Base-by-base conservation (phyloP, 2,888 invertebrate genomes). In the Trileptium ribeirensis region DNA sequence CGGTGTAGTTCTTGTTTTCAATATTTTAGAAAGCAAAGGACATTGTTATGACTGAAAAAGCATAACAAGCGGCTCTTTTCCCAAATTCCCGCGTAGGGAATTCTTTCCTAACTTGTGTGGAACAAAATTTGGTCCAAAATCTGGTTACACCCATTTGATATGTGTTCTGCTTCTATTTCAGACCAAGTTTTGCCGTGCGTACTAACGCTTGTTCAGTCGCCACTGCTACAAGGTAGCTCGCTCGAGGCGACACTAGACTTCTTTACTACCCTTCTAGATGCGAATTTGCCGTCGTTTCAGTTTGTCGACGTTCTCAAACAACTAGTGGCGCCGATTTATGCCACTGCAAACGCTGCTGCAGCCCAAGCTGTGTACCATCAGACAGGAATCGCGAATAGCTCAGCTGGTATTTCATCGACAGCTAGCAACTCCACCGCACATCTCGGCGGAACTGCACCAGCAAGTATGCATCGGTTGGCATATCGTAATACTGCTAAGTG, bases 401-500 rank as follows among this genome's bases (percentile, higher is more conserved):
- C n/a, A 33, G 15, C 2, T 24, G 77, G n/a, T 15, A 3, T 19
- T 2, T 2, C 31, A 34, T 79, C 79, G 24, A 29, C 77, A 2
- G 19, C 77, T 34, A 8, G 33, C n/a, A 34, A 77, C 37, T n/a
- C 37, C 8, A 77, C 77, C 2, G 40, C 79, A 15, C 15, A 2
- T 3, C 36, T n/a, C 2, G 74, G 74, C 15, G 34, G 74, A 79
- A 51, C 8, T 24, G 51, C 51, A 40, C 2, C 40, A 34, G 80
- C 80, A 2, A 80, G 86, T n/a, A n/a, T 70, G 74, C 86, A 87
- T 31, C 86, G 87, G 70, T 89, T 92, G 89, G 96, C 97, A 31
- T 97, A 94, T 90, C 95, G 96, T 89, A 97, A 97, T 36, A 91
- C 98, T 86, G 97, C 98, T 2, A 97, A 97, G 89, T 97, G 96